Evolutionary conservation across 2,797 vertebrate species (phyloP), one percentile per base, ranked within the genome.

Genomic region (Loris lydekkerianus): DNA sequence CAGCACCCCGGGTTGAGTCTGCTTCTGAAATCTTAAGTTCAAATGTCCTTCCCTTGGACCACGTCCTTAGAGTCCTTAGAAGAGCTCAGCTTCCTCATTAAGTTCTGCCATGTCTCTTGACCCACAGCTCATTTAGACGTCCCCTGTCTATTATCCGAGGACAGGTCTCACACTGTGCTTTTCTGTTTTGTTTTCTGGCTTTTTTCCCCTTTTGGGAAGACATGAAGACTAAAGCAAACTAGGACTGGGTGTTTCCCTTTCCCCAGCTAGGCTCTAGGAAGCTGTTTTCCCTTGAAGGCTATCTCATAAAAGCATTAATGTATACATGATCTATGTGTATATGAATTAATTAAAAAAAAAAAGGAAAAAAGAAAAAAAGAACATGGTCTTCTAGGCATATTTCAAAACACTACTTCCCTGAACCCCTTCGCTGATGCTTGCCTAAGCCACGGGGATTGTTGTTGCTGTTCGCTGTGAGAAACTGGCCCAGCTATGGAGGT

Each of bases 341-440:
- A 49, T 49, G 46, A 49, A 2, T 49, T 49, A 49, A 49, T 40
- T 40, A 40, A 40, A 40, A 40, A 40, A 40, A 43, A 46, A 46
- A 46, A 46, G 40, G 40, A 49, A 49, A 49, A 49, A 49, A 49
- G 46, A 49, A 49, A 49, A 11, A 11, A 75, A 60, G 17, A 67
- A 56, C 5, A 40, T 14, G 77, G 23, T 29, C 23, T 3, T 17
- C 20, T 40, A 1, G 18, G 15, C 13, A 2, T 43, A 25, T 91
- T 84, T 69, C 15, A 23, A 80, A 89, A 8, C 4, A 20, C 8
- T 53, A 70, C 2, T 67, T 49, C 46, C 46, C 46, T 10, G 0
- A 49, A 11, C 46, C 4, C 10, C 3, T 3, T 65, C 8, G 4
- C n/a, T 7, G 46, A 1, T 2, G 11, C 29, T n/a, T 67, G 29